Base-by-base conservation (phyloP, 2,888 invertebrate genomes). In the Esperia sulphurella region DNA sequence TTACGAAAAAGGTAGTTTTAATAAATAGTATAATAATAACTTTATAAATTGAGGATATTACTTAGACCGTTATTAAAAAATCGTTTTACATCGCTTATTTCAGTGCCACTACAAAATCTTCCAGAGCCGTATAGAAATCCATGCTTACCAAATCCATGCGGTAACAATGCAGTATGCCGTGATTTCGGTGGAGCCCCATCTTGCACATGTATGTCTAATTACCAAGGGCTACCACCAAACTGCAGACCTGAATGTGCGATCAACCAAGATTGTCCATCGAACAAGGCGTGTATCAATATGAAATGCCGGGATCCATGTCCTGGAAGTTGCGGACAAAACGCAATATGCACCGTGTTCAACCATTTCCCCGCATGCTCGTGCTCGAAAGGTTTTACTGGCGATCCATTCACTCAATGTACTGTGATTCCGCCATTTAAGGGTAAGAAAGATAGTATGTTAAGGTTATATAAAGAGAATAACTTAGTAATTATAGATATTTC, bases 251-350 rank as follows among this genome's bases (percentile, higher is more conserved):
- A 94, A 77, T 95, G 95, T 75, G 91, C 91, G 0, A 93, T 94
- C 42, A 93, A 93, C 65, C 90, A 93, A 59, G 95, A 95, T 68
- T 95, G 95, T 74, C 87, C 92, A 1, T 92, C 93, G 55, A 91
- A 94, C 61, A 84, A 90, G 65, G 94, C 95, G 8, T 95, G 95
- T 65, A 92, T 94, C n/a, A 91, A 92, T 64, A 91, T 93, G 75
- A 94, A 92, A 75, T 95, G 95, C 69, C 85, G 90, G 37, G 94
- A 95, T 74, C 94, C 94, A 8, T 95, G 95, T 55, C 92, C 93
- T 1, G 94, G 94, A 6, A 93, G 93, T 41, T 95, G 95, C 65
- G 94, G 95, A 38, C 73, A 88, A 58, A 90, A 91, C 58, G 91
- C 95, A 49, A 66, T 90, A 56, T 92, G 94, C 70, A 87, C 79